phyloP scores from a whole-genome alignment of 2,797 vertebrate species.

The Pseudocheirus occidentalis region DNA sequence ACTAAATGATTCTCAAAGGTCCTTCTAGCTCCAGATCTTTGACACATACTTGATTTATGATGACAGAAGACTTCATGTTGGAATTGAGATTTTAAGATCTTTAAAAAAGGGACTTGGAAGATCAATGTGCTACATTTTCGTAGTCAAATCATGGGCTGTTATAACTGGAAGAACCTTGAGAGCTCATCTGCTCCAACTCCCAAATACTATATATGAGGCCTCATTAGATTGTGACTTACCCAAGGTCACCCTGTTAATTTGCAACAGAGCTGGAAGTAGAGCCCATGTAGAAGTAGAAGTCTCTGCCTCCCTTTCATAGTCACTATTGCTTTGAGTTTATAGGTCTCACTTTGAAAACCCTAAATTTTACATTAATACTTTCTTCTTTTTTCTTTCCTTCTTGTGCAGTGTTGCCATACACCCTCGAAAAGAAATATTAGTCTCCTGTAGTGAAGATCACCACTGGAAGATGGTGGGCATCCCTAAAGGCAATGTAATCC shows the following conservation, averaged over 20 bases:
- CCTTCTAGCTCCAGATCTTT: neutral
- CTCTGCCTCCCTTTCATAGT: neutral
- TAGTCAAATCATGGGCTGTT: neutral
- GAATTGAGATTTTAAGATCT: neutral
- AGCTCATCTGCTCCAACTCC: neutral
- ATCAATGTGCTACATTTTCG: neutral
- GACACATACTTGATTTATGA: neutral
- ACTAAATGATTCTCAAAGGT: neutral
- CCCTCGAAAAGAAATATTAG: conserved; percentile 80
- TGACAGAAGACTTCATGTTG: neutral
- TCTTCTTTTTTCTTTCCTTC: conserved; percentile 30
- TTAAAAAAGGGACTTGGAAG: neutral
- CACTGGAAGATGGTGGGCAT: conserved; percentile 87
- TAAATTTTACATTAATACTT: neutral
- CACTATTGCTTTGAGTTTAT: neutral
- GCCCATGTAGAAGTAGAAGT: too few relatives aligned
- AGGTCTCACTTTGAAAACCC: neutral
- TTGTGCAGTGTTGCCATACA: conserved; percentile 82
- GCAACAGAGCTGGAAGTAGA: neutral
- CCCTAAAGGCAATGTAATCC: conserved; percentile 84
- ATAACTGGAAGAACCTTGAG: neutral
- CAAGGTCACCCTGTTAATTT: neutral
- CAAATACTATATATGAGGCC: neutral
- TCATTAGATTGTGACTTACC: neutral
- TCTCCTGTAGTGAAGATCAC: conserved; percentile 85